Base-by-base conservation (phyloP, 2,888 invertebrate species). In the Oasisia sp. region DNA sequence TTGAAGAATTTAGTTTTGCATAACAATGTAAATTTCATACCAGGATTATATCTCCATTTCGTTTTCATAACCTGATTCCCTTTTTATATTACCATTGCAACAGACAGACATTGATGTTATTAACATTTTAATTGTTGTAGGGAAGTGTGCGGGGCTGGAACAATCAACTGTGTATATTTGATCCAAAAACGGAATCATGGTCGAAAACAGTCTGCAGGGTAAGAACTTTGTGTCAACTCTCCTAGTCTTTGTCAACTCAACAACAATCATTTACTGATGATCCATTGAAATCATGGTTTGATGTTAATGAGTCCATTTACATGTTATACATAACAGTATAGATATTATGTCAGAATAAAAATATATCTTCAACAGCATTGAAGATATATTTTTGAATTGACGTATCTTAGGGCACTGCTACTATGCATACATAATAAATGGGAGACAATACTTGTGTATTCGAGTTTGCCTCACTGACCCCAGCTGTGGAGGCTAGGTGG, bases 81-180 rank as follows among this genome's bases (percentile, higher is more conserved):
- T 74, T 74, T 74, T 74, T 74, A 74, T 19, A 74, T 5, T 74
- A 74, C 27, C 27, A 50, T 74, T 27, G 27, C n/a, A 27, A 27
- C 19, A 27, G 74, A 0, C 74, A 74, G 74, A 74, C n/a, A n/a
- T 74, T 74, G 74, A 74, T 74, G n/a, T 74, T 27, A n/a, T 3
- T 27, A 74, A 74, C 74, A 19, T 74, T 74, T 44, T 0, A 32
- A 32, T 44, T 74, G 74, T 92, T 56, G 14, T 91, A 93, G 93
- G 19, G 74, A 9, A 74, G 89, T 32, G 14, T 74, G 11, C 92
- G 95, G 92, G 95, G 95, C 3, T 96, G 96, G 96, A 95, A 95
- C 92, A 95, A 96, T 93, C 95, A 96, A 92, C 91, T 95, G 91
- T 32, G 95, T 12, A 93, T 94, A 9, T 95, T 94, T 94, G 95